Percentiles rank a stretch among this genome's conserved stretches.
Evolutionary conservation across 1,140 invertebrate genomes (phyloP).

Genomic region (Whitmania pigra): DNA sequence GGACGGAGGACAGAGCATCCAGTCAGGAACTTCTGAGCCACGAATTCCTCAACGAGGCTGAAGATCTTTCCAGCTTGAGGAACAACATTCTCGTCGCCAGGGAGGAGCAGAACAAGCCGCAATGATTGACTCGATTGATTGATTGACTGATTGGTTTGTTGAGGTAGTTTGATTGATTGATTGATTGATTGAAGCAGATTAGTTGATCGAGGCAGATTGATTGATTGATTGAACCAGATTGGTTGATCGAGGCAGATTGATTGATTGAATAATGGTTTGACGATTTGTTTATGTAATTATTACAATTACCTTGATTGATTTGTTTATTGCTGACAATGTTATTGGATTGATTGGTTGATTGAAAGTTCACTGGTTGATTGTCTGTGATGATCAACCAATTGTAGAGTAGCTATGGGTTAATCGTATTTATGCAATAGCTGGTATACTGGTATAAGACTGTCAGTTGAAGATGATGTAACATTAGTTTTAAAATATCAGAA

Average conservation of each 20-base stretch:
- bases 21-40: constrained; percentile 73
- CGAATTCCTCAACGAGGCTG: constrained; percentile 27
- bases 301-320: too few species aligned
- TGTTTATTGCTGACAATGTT: not conserved
- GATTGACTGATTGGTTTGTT: constrained; percentile 5
- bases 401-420: too few species aligned
- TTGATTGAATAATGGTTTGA: not conserved
- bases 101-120: not conserved
- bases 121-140: constrained; percentile 1
- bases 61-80: constrained; percentile 5
- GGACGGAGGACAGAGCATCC: constrained; percentile 72
- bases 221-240: not conserved
- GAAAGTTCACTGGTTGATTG: not conserved
- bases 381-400: too few species aligned
- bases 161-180: constrained; percentile 6
- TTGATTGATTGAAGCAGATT: constrained; percentile 2
- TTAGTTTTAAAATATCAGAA: too few species aligned
- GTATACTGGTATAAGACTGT: too few species aligned
- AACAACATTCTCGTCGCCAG: constrained; percentile 4
- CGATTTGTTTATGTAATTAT: not conserved
- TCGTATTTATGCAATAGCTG: too few species aligned
- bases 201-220: not conserved
- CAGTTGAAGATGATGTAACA: too few species aligned
- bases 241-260: not conserved
- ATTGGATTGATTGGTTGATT: constrained; percentile 1